phyloP scores from a whole-genome alignment of 2,888 invertebrate species.

The Drosophila kokeensis region DNA sequence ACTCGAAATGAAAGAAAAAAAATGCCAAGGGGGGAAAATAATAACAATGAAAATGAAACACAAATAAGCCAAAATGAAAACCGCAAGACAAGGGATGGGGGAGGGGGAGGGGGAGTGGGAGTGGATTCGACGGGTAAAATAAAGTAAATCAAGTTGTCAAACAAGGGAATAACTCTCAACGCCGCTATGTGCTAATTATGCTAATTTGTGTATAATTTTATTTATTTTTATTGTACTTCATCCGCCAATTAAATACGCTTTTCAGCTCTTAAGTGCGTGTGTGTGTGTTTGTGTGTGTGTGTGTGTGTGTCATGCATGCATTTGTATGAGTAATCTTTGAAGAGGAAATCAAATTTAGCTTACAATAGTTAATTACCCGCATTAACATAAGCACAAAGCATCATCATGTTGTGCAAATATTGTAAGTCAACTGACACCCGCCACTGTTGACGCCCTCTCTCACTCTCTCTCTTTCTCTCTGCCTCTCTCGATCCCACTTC shows the following conservation, averaged over 20 bases:
- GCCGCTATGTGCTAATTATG: conserved; percentile 65
- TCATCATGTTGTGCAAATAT: conserved; percentile 1
- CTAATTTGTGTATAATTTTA: conserved; percentile 65
- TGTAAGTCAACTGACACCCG: conserved; percentile 31
- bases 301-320: not conserved
- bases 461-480: not conserved
- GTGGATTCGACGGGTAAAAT: not conserved
- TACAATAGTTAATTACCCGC: conserved; percentile 64
- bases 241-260: conserved; percentile 36
- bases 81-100: conserved; percentile 12
- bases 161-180: conserved; percentile 26
- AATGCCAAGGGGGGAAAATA: not conserved
- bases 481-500: conserved; percentile 42
- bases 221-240: conserved; percentile 48
- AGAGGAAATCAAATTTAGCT: conserved; percentile 62
- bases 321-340: conserved; percentile 22
- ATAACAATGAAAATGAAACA: conserved; percentile 36
- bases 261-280: not conserved
- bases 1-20: not conserved
- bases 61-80: conserved; percentile 21
- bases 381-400: conserved; percentile 55
- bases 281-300: not conserved
- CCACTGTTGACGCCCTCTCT: conserved; percentile 23
- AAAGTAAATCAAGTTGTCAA: conserved; percentile 44
- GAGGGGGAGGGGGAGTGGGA: not conserved